Evolutionary conservation across 1,140 invertebrate species (phyloP).

Genomic region (Bradysia coprophila): DNA sequence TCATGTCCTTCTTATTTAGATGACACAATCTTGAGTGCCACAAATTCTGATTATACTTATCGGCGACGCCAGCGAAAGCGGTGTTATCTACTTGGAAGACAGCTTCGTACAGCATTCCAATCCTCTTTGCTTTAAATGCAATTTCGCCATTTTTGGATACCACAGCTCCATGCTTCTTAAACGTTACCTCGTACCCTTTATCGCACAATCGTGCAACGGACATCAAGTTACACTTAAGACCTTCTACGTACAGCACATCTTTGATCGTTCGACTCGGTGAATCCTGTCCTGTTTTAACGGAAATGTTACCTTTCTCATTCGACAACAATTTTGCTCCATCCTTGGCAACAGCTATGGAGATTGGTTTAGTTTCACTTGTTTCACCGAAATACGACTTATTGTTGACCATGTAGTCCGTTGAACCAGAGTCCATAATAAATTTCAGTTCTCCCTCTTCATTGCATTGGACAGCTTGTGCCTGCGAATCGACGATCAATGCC

Average conservation of each 20-base stretch:
- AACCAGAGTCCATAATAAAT: conserved; percentile 11
- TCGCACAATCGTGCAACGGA: neutral
- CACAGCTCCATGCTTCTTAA: neutral
- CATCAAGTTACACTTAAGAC: neutral
- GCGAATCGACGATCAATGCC: too few relatives aligned
- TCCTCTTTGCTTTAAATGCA: neutral
- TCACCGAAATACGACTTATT: conserved; percentile 5
- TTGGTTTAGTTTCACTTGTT: conserved; percentile 6
- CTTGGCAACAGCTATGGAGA: conserved; percentile 8
- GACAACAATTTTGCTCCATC: conserved; percentile 5
- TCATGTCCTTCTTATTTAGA: conserved; percentile 7
- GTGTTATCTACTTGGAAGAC: neutral
- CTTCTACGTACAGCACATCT: neutral
- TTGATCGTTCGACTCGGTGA: conserved; percentile 7
- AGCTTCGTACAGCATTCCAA: neutral
- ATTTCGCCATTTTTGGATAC: neutral
- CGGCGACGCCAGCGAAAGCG: conserved; percentile 3
- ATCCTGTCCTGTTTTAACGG: conserved; percentile 9
- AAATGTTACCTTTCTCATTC: conserved; percentile 6
- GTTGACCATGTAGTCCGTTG: conserved; percentile 9
- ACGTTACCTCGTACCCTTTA: neutral
- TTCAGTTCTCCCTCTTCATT: conserved; percentile 1
- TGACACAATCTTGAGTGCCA: too few relatives aligned
- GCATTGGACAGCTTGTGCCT: too few relatives aligned
- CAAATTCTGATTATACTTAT: conserved; percentile 8